Evolutionary conservation across 2,888 invertebrate species (phyloP), one percentile per base, ranked within the genome.

Genomic region (Steinernema hermaphroditum): DNA sequence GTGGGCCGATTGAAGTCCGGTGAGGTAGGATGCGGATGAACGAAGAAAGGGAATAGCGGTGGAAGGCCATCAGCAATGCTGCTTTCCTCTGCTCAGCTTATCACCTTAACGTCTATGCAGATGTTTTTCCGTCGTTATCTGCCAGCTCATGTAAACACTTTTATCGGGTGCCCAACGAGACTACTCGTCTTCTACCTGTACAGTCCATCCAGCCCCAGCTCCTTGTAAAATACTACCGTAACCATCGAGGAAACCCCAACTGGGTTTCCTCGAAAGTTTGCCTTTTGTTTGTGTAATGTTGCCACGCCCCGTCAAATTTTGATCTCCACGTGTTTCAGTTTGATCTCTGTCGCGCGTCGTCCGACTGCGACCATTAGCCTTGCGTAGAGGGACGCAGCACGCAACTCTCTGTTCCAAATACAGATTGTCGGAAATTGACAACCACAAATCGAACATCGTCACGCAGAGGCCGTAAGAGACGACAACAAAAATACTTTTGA

Each of bases 101-200:
- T 62, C 62, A 62, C 62, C 62, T 62, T 32, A 29, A 32, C 29
- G 32, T 24, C 62, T 62, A 62, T 62, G 62, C 62, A 62, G 62
- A 62, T 62, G 62, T 62, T 62, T 62, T 62, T 62, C n/a, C 62
- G 62, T 62, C 62, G 62, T 62, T 62, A 62, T 62, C 62, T 62
- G 62, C 62, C 62, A 62, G 62, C 62, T 29, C 62, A 62, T 62
- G 62, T 62, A 62, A 62, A 62, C 62, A 62, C 27, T 62, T 62
- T 62, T 62, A 62, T 62, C 62, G 62, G 32, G 29, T 62, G 62
- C 62, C 24, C 62, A 62, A 62, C 62, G 62, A 62, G 62, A 62
- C 62, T 62, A 62, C 27, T 62, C 62, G 62, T 62, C 62, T 62
- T 62, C 62, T 62, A 22, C 62, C 29, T 32, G n/a, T 62, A 54